Percentiles rank a stretch among this genome's conserved stretches.
phyloP scores from a whole-genome alignment of 2,888 invertebrate genomes.

The Chrysotoxum bicinctum region DNA sequence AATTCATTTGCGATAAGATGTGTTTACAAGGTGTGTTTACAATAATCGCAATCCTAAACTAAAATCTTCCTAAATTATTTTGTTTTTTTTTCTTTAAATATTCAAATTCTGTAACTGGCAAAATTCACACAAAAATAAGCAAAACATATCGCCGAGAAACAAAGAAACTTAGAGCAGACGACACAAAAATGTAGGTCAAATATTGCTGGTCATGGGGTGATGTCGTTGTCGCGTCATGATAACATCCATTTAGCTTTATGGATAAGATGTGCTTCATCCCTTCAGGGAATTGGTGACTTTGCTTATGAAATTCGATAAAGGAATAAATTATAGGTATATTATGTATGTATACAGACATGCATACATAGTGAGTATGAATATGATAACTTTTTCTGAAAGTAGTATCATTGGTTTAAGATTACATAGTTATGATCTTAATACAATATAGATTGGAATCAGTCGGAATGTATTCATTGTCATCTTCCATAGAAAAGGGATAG shows the following conservation, averaged over 20 bases:
- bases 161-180: background rate
- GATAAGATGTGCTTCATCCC: background rate
- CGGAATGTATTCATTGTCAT: background rate
- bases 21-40: too few relatives aligned
- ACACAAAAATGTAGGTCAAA: slow-evolving; percentile 44
- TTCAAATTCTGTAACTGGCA: background rate
- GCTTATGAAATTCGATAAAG: slow-evolving; percentile 34
- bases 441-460: slow-evolving; percentile 20
- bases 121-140: background rate
- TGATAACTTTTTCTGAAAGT: slow-evolving; percentile 22
- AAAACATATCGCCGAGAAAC: background rate
- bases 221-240: slow-evolving; percentile 48
- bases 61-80: too few relatives aligned
- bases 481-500: background rate
- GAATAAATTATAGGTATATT: background rate
- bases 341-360: too few relatives aligned
- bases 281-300: slow-evolving; percentile 40
- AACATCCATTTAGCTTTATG: slow-evolving; percentile 23
- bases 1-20: too few relatives aligned
- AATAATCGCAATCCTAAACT: too few relatives aligned
- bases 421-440: slow-evolving; percentile 40
- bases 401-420: slow-evolving; percentile 40
- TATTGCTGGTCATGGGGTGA: slow-evolving; percentile 43
- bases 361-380: background rate
- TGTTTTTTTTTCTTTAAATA: too few relatives aligned